These are phyloP conservation scores for Equus przewalskii DNA, from an alignment of 2,113 vertebrate species.

Conservation along the genomic window DNA sequence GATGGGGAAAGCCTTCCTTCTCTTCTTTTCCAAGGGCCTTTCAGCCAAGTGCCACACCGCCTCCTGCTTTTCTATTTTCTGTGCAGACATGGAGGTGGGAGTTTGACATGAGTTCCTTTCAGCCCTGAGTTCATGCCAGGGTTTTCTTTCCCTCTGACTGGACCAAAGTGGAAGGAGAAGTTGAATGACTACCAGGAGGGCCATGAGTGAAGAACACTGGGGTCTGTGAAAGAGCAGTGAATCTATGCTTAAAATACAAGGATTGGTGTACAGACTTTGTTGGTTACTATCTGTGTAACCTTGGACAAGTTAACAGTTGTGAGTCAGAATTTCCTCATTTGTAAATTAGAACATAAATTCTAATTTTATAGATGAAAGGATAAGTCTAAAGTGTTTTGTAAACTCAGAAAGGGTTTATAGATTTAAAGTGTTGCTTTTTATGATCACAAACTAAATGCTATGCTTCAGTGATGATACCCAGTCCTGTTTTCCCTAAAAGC, in stretches of 20 bases:
- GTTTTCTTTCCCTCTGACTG: constrained; percentile 33
- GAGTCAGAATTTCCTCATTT: constrained; percentile 60
- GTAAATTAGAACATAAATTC: constrained; percentile 53
- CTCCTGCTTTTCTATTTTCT: neutral
- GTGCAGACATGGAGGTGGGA: constrained; percentile 33
- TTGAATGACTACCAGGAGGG: constrained; percentile 25
- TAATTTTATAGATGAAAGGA: constrained; percentile 55
- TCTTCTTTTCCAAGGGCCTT: constrained; percentile 35
- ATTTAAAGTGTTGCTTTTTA: constrained; percentile 44
- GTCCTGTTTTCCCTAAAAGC: neutral
- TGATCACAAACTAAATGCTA: constrained; percentile 35
- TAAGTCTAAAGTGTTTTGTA: constrained; percentile 45
- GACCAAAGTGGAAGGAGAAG: neutral
- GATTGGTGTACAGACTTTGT: constrained; percentile 10
- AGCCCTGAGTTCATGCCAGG: neutral
- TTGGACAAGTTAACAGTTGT: neutral
- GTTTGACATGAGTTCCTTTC: neutral
- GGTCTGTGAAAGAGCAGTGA: neutral
- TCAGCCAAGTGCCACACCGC: constrained; percentile 41
- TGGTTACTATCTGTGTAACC: constrained; percentile 30
- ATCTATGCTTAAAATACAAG: neutral
- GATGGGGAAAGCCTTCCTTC: constrained; percentile 58
- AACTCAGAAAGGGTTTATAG: constrained; percentile 38
- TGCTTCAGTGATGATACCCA: constrained; percentile 13
- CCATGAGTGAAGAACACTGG: neutral